Base-by-base conservation (phyloP, 2,888 invertebrate genomes). In the Drepana falcataria region DNA sequence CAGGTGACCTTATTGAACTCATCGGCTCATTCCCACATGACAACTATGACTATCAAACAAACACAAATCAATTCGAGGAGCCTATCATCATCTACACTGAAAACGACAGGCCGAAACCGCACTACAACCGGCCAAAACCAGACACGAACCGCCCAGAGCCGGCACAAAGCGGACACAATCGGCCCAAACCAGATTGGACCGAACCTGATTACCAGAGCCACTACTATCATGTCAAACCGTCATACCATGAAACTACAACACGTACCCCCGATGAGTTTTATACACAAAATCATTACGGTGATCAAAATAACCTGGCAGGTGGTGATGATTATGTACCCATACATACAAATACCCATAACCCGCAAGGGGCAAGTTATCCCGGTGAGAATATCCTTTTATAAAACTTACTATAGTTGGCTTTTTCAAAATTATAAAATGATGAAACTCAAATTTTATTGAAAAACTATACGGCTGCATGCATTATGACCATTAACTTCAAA, bases 1-100 rank as follows among this genome's bases (percentile, higher is more conserved):
- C 91, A 91, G 91, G 91, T 88, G 91, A 91, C 61, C 78, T 91
- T 51, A 90, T 91, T 54, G 87, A 91, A 79, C 78, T 91, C 60
- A 91, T 91, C 74, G 91, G 91, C 4, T 70, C 90, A 71, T 90
- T 91, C 59, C 91, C 91, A 54, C 87, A 90, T 70, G 90, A 91
- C 71, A 85, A 77, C 69, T 91, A 83, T 73, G 86, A 86, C 56
- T 87, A 87, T 59, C 85, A 84, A 71, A 35, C 49, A 33, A 86
- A 83, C 75, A 88, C 87, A 52, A 88, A 87, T 62, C 86, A 90
- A 66, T 91, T 81, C 68, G 91, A 91, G 53, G 91, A 90, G 48
- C 91, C 91, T 1, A 83, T 87, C 58, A 85, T 87, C 70, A 87
- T 85, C 67, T 92, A 89, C 87, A 88, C 92, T 61, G 91, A 91